Conservation (phyloP, 2,113 vertebrate species). For the Triplophysa rosa region DNA sequence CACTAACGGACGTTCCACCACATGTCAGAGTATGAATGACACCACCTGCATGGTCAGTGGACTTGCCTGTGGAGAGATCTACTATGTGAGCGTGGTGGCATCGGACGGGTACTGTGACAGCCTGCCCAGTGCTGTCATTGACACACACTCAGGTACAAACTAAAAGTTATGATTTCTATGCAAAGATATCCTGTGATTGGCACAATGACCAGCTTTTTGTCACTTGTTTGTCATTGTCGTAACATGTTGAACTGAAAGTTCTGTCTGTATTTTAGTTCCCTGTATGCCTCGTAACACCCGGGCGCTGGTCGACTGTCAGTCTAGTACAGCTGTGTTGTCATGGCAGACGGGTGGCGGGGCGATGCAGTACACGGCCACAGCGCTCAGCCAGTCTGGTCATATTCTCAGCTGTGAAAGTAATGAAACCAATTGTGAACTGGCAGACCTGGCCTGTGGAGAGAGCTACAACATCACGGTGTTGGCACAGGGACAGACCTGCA, state of each 20-base stretch:
- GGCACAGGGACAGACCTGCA: constrained; percentile 66
- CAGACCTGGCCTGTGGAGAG: constrained; percentile 65
- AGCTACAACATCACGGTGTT: constrained; percentile 66
- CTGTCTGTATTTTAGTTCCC: constrained; percentile 63
- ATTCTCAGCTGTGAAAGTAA: constrained; percentile 51
- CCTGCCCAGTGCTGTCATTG: constrained; percentile 46
- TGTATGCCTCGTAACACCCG: constrained; percentile 61
- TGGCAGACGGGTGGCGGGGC: constrained; percentile 69
- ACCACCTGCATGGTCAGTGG: constrained; percentile 65
- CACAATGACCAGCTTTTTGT: too few relatives aligned
- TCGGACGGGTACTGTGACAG: constrained; percentile 73
- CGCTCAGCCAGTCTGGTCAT: constrained; percentile 49
- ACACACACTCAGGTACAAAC: constrained; percentile 65
- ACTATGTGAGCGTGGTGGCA: constrained; percentile 67
- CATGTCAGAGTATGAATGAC: constrained; percentile 62
- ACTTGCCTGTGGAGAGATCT: constrained; percentile 70
- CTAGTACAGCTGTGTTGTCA: constrained; percentile 43
- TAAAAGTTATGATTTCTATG: not conserved
- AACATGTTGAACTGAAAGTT: not conserved
- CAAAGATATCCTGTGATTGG: not conserved
- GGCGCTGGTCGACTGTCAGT: constrained; percentile 64
- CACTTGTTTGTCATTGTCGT: not conserved
- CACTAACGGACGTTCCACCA: constrained; percentile 60
- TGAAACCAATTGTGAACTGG: constrained; percentile 63
- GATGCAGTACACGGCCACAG: constrained; percentile 54